phyloP scores from a whole-genome alignment of 2,113 vertebrate genomes.

The Eubucco bourcierii region DNA sequence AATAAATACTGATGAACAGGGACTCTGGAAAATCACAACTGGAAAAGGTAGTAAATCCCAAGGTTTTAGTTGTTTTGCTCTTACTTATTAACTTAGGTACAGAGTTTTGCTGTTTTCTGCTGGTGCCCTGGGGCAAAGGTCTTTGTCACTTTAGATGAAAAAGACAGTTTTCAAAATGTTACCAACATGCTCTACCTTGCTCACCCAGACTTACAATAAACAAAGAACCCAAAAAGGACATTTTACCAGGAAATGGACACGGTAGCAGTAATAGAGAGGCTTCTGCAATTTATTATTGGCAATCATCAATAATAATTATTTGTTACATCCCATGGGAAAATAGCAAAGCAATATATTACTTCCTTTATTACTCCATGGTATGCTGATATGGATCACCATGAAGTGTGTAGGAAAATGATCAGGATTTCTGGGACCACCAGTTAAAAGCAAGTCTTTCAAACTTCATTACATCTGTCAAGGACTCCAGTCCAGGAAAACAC shows the following conservation, averaged over 20 bases:
- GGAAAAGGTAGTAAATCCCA: conserved; percentile 37
- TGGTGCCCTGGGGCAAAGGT: background rate
- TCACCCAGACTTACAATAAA: background rate
- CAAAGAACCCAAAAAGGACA: background rate
- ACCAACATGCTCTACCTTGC: background rate
- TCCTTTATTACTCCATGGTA: background rate
- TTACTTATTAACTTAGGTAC: conserved; percentile 19
- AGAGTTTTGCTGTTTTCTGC: background rate
- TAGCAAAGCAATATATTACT: background rate
- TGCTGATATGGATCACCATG: background rate
- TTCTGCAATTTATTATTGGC: background rate
- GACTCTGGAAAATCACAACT: conserved; percentile 1
- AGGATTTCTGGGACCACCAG: background rate
- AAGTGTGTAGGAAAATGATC: background rate
- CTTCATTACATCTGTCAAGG: background rate
- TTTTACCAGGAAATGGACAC: background rate
- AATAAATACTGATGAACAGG: conserved; percentile 43
- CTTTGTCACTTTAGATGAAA: background rate
- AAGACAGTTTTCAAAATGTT: conserved; percentile 7
- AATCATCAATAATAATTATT: background rate
- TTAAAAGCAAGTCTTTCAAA: background rate
- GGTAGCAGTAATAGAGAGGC: background rate
- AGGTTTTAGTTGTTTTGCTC: conserved; percentile 43
- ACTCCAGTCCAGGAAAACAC: background rate
- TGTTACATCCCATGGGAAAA: background rate